Evolutionary conservation across 2,888 invertebrate genomes (phyloP).

Genomic region (Cynaeus angustus): DNA sequence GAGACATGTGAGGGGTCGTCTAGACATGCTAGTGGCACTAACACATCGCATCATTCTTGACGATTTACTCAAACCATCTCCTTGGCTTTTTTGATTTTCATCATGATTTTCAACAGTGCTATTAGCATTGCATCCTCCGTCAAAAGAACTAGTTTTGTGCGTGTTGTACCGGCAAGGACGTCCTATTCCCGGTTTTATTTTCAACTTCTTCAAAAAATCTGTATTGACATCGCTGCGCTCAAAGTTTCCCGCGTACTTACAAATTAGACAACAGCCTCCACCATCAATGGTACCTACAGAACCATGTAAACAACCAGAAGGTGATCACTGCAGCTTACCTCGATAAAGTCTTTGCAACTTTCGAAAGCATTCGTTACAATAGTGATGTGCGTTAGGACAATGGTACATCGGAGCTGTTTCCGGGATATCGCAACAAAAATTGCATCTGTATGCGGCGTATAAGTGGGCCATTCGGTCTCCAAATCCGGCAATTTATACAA

Average conservation of each 20-base stretch:
- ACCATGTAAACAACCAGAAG: neutral
- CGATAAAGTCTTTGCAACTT: constrained; percentile 58
- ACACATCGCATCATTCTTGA: constrained; percentile 27
- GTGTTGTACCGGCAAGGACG: constrained; percentile 62
- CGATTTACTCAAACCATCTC: constrained; percentile 40
- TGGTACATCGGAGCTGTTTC: constrained; percentile 64
- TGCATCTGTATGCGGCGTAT: constrained; percentile 56
- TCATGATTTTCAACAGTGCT: neutral
- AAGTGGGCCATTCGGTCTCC: constrained; percentile 37
- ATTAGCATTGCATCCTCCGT: no score
- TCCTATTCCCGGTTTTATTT: constrained; percentile 65
- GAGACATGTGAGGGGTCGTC: constrained; percentile 62
- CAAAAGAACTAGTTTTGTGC: constrained; percentile 27
- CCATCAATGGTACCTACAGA: constrained; percentile 53
- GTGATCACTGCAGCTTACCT: constrained; percentile 55
- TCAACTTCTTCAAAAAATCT: constrained; percentile 64
- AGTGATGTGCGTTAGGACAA: constrained; percentile 65
- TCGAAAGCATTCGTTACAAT: constrained; percentile 65
- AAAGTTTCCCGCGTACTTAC: constrained; percentile 57
- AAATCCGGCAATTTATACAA: constrained; percentile 47
- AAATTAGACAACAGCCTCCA: constrained; percentile 57
- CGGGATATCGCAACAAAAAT: constrained; percentile 63
- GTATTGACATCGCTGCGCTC: constrained; percentile 55
- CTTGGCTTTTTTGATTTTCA: constrained; percentile 56
- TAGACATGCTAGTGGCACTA: constrained; percentile 22